Evolutionary conservation across 2,888 invertebrate species (phyloP), one percentile per base, ranked within the genome.

Genomic region (Xanthia togata): DNA sequence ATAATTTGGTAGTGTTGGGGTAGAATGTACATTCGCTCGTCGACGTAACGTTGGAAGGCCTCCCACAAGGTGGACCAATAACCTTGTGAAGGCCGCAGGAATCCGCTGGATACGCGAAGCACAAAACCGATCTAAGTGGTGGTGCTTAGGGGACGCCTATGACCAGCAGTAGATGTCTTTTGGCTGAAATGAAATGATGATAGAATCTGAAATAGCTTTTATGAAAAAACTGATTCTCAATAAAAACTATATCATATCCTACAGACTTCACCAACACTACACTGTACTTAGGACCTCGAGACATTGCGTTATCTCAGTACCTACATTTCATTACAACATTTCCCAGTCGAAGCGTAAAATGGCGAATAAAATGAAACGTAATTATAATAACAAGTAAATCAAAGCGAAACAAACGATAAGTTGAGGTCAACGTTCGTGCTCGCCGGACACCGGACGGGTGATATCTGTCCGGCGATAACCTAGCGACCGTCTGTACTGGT

Each of bases 391-490:
- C 76, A 79, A 88, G 83, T 87, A 86, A 90, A 90, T 88, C 88
- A 88, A 86, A 87, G 87, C 59, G 63, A 75, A 78, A 78, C 80
- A 71, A 74, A 79, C 81, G 89, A 90, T 89, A 87, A 84, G 75
- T 65, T 63, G 84, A 82, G 90, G 91, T 90, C 89, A 86, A 82
- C 85, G 91, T 76, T 86, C 90, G 89, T 82, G 82, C 79, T 80
- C 78, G 77, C 78, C 74, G 83, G 84, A 84, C 82, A 86, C 92
- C 92, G 92, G 92, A 92, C 89, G 90, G 86, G 67, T 73, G 84
- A 72, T 92, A 92, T 92, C 92, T 70, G 71, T 63, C 57, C 69
- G n/a, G 69, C 73, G 93, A 93, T 92, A 92, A 90, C 92, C 92
- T 86, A 90, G 82, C 88, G 87, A 82, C 90, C 89, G 87, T 79